Conservation (phyloP, 2,888 invertebrate genomes). For the Tuta absoluta region DNA sequence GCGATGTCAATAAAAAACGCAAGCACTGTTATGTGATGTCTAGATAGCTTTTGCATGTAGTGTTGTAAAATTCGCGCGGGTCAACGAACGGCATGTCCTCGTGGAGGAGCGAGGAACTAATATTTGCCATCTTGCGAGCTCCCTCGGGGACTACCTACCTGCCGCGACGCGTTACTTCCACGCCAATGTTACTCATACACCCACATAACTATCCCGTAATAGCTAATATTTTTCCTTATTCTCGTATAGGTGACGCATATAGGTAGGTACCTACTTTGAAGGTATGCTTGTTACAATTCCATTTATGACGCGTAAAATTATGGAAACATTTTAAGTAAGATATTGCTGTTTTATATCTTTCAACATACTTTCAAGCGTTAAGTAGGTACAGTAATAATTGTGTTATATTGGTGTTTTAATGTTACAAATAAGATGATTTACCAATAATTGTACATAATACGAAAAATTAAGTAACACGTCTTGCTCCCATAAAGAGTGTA, state of each 20-base stretch:
- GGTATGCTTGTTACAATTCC: neutral
- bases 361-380: too few relatives aligned
- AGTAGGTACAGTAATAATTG: too few relatives aligned
- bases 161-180: constrained; percentile 68
- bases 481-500: neutral
- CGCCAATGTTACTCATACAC: constrained; percentile 53
- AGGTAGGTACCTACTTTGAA: neutral
- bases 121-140: constrained; percentile 74
- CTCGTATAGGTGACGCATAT: neutral
- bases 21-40: constrained; percentile 47
- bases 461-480: neutral
- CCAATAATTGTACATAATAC: neutral
- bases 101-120: constrained; percentile 66
- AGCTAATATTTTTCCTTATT: neutral
- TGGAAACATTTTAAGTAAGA: too few relatives aligned
- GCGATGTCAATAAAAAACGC: constrained; percentile 38
- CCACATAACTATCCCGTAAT: neutral
- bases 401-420: too few relatives aligned
- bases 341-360: too few relatives aligned
- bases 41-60: constrained; percentile 54
- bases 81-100: constrained; percentile 67
- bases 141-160: constrained; percentile 63
- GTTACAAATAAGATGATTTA: too few relatives aligned
- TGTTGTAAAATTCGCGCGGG: constrained; percentile 67
- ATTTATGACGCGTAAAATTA: neutral